Conservation (phyloP, 2,113 vertebrate species). For the Cynopterus brachyotis region DNA sequence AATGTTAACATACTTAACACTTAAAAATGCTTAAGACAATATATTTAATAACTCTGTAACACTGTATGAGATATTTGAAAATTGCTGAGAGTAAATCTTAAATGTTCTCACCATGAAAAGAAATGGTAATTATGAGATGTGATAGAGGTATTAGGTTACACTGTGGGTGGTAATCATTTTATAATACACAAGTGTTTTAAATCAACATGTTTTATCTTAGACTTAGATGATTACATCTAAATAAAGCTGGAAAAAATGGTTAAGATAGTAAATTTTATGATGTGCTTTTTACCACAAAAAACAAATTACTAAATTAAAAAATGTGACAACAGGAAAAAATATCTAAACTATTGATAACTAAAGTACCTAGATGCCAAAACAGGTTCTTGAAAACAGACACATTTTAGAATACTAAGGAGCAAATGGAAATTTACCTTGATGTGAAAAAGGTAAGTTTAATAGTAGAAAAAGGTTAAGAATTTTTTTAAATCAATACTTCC, state of each 20-base stretch:
- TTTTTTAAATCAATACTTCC: not conserved
- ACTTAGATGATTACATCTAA: not conserved
- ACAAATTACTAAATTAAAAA: not conserved
- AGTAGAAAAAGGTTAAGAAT: not conserved
- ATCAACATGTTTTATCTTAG: not conserved
- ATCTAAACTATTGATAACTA: not conserved
- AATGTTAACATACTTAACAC: not conserved
- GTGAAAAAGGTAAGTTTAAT: constrained; percentile 6
- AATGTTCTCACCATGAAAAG: not conserved
- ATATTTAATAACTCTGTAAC: not conserved
- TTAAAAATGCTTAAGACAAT: not conserved
- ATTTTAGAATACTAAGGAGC: not conserved
- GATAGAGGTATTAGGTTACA: not conserved
- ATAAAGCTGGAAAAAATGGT: not conserved
- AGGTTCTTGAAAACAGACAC: not conserved
- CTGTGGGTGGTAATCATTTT: not conserved
- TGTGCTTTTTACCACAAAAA: not conserved
- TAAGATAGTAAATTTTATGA: not conserved
- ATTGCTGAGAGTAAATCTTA: not conserved
- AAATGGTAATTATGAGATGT: not conserved
- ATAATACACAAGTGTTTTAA: not conserved
- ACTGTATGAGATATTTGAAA: not conserved
- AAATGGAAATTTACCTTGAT: constrained; percentile 10
- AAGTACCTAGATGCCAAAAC: not conserved
- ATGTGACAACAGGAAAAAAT: not conserved